Conservation (phyloP, 2,888 invertebrate species). For the Acanthosepion pharaonis region DNA sequence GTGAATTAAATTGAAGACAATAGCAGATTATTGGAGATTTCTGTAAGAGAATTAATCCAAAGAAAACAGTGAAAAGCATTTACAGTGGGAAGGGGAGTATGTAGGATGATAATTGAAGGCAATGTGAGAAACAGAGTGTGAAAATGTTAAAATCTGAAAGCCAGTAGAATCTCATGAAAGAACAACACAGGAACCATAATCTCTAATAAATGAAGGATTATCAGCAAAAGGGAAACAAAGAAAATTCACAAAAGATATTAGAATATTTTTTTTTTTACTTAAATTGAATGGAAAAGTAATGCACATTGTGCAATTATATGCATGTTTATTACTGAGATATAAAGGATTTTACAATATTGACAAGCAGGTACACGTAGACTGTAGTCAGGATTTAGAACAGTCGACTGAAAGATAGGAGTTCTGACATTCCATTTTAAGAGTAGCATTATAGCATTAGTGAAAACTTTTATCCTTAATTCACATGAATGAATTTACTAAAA, state of each 20-base stretch:
- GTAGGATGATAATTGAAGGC: not conserved
- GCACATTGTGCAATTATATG: not conserved
- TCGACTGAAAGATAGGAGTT: not conserved
- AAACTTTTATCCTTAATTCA: not conserved
- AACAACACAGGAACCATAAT: not conserved
- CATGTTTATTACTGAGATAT: not conserved
- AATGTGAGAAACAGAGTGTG: constrained; percentile 11
- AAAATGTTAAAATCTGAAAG: not conserved
- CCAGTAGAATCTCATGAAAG: not conserved
- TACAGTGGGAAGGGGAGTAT: not conserved
- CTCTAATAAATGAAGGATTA: not conserved
- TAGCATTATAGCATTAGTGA: not conserved
- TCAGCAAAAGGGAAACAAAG: not conserved
- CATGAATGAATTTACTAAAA: not conserved
- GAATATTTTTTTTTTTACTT: not conserved
- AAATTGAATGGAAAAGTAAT: not conserved
- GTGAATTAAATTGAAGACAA: not conserved
- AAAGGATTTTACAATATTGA: not conserved
- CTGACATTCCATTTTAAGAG: not conserved
- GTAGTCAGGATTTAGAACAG: not conserved
- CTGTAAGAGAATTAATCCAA: constrained; percentile 2
- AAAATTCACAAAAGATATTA: not conserved
- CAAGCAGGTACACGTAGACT: not conserved
- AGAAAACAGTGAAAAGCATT: not conserved
- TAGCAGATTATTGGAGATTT: not conserved